Conservation (phyloP, 64 coral and sea anemone species). For the Pocillopora verrucosa region DNA sequence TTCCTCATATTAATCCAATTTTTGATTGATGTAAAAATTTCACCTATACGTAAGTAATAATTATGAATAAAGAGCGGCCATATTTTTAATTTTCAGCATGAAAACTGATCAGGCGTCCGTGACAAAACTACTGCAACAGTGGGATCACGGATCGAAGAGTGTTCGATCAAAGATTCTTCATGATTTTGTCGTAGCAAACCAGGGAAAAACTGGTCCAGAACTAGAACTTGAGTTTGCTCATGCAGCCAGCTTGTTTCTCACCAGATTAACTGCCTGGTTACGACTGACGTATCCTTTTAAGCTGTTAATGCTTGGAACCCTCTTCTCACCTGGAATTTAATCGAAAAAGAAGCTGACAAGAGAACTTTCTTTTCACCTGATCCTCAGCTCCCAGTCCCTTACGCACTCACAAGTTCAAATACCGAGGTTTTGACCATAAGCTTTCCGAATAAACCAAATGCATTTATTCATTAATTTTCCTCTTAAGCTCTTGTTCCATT, state of each 20-base stretch:
- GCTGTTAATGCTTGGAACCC: not conserved
- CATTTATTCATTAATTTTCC: too few species aligned
- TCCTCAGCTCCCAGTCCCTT: not conserved
- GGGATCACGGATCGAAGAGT: constrained; percentile 87
- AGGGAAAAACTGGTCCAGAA: constrained; percentile 92
- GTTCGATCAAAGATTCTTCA: constrained; percentile 86
- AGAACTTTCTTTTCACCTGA: not conserved
- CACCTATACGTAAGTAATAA: not conserved
- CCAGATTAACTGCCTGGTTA: constrained; percentile 91
- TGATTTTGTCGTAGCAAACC: constrained; percentile 82
- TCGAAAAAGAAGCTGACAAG: not conserved
- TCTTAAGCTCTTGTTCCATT: too few species aligned
- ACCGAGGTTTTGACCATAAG: too few species aligned
- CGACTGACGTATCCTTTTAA: constrained; percentile 89
- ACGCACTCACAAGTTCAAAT: too few species aligned
- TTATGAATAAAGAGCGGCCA: not conserved
- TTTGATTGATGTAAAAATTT: not conserved
- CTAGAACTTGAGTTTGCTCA: constrained; percentile 95
- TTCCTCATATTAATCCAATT: not conserved
- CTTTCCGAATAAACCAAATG: too few species aligned
- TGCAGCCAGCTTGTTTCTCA: constrained; percentile 96
- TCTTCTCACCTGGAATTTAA: too few species aligned
- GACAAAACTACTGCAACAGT: constrained; percentile 80
- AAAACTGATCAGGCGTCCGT: constrained; percentile 87
- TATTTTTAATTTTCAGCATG: constrained; percentile 26